Evolutionary conservation across 92 coral and sea anemone genomes (phyloP).

Genomic region (Parazoanthus swiftii): DNA sequence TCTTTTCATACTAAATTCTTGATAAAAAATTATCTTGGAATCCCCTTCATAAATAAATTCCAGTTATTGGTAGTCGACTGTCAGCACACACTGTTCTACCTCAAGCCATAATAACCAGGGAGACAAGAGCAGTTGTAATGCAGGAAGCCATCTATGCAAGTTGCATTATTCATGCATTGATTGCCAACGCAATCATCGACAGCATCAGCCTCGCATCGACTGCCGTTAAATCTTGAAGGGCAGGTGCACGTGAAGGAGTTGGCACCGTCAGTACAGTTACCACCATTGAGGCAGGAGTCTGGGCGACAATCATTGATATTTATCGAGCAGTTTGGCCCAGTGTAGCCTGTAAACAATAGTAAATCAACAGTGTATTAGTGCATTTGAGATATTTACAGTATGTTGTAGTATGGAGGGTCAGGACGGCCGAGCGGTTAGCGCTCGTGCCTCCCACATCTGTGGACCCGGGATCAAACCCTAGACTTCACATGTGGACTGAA

Average conservation of each 20-base stretch:
- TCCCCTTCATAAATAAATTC: no score
- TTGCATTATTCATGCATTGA: slow-evolving; percentile 61
- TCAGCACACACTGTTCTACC: not conserved
- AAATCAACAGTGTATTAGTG: not conserved
- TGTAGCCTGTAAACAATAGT: slow-evolving; percentile 23
- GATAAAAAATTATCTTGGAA: no score
- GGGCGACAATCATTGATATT: slow-evolving; percentile 41
- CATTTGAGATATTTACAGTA: no score
- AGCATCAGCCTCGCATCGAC: slow-evolving; percentile 60
- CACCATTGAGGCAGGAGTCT: slow-evolving; percentile 49
- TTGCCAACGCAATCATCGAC: slow-evolving; percentile 62
- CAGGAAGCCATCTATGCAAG: slow-evolving; percentile 55
- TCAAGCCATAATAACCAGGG: slow-evolving; percentile 42
- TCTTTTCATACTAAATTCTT: no score
- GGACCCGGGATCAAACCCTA: no score
- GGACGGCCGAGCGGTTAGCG: no score
- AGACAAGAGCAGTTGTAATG: slow-evolving; percentile 69
- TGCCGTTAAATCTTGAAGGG: slow-evolving; percentile 69
- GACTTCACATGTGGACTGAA: no score
- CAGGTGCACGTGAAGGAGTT: slow-evolving; percentile 47
- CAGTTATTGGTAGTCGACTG: no score
- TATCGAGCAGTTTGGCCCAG: slow-evolving; percentile 32
- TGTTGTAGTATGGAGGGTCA: no score
- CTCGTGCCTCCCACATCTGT: no score
- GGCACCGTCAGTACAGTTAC: slow-evolving; percentile 38